A percentile compares a stretch with the other conserved stretches of the same genome.
phyloP scores from a whole-genome alignment of 1,140 invertebrate genomes.

The Aphelenchoides fujianensis region DNA sequence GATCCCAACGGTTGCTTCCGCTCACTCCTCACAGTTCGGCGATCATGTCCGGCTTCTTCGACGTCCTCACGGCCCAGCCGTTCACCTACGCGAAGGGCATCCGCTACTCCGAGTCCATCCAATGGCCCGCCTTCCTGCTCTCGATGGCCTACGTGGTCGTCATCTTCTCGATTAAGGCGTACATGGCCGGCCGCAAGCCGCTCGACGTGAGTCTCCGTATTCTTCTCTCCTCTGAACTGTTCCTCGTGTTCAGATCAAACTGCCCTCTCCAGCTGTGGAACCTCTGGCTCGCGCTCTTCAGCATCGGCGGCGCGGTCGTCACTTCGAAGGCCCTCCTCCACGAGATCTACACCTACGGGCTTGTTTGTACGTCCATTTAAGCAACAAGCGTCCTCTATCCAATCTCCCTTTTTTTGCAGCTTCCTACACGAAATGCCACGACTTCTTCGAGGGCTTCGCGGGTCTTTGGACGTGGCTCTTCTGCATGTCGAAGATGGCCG shows the following conservation, averaged over 20 bases:
- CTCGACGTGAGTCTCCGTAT: constrained; percentile 31
- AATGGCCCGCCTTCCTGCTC: constrained; percentile 45
- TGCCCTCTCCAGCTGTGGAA: constrained; percentile 76
- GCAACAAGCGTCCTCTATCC: neutral
- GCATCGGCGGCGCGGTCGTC: constrained; percentile 70
- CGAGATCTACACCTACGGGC: constrained; percentile 66
- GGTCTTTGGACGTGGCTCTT: constrained; percentile 70
- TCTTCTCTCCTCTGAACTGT: neutral
- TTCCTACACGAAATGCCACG: constrained; percentile 66
- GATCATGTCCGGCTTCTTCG: constrained; percentile 25
- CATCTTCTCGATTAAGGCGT: constrained; percentile 44
- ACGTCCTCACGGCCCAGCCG: constrained; percentile 20
- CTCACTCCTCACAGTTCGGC: neutral
- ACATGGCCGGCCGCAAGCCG: constrained; percentile 41
- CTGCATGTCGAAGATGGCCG: constrained; percentile 59
- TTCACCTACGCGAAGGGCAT: constrained; percentile 39
- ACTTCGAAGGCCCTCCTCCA: constrained; percentile 52
- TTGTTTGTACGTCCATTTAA: constrained; percentile 68
- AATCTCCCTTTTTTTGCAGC: constrained; percentile 67
- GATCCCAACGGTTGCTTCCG: neutral
- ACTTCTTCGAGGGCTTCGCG: constrained; percentile 75
- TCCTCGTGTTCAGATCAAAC: constrained; percentile 1
- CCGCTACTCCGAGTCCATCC: constrained; percentile 29
- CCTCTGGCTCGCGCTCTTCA: constrained; percentile 81
- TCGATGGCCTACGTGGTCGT: constrained; percentile 49